These are phyloP conservation scores for Phoeniculus purpureus DNA, from an alignment of 2,797 vertebrate species.

Conservation along the genomic window DNA sequence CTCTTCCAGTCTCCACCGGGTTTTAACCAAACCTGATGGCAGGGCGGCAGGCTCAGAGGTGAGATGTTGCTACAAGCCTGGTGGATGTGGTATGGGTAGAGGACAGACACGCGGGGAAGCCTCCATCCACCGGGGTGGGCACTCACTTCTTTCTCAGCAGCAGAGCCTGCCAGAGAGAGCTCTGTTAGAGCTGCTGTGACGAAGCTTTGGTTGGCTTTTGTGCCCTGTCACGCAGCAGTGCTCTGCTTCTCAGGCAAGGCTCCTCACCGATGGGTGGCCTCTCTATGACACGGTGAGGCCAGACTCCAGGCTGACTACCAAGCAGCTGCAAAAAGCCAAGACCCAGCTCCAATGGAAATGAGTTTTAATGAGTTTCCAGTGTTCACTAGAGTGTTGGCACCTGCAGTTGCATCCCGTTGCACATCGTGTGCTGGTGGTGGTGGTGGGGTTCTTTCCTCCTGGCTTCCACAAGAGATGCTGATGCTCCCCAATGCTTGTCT, in stretches of 20 bases:
- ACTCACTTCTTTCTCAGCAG: not conserved
- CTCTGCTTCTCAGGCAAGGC: not conserved
- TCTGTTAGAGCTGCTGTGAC: not conserved
- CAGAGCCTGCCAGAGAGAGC: not conserved
- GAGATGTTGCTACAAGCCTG: not conserved
- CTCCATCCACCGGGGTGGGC: not conserved
- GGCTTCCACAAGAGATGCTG: not conserved
- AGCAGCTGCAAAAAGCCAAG: not conserved
- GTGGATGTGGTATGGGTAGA: not conserved
- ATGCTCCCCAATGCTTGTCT: not conserved
- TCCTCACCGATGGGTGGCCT: not conserved
- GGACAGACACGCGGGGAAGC: not conserved
- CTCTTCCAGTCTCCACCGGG: not conserved
- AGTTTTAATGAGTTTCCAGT: not conserved
- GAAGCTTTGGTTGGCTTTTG: not conserved
- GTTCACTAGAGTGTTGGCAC: accelerated
- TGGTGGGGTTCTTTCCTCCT: not conserved
- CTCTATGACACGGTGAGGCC: accelerated
- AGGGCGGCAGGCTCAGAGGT: not conserved
- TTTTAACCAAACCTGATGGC: not conserved
- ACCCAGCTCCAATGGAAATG: not conserved
- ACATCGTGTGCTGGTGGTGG: accelerated
- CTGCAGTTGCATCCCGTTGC: accelerated
- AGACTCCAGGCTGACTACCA: not conserved
- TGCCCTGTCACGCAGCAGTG: not conserved